These are phyloP conservation scores for Coboldia fuscipes DNA, from an alignment of 1,140 invertebrate species.

Conservation along the genomic window DNA sequence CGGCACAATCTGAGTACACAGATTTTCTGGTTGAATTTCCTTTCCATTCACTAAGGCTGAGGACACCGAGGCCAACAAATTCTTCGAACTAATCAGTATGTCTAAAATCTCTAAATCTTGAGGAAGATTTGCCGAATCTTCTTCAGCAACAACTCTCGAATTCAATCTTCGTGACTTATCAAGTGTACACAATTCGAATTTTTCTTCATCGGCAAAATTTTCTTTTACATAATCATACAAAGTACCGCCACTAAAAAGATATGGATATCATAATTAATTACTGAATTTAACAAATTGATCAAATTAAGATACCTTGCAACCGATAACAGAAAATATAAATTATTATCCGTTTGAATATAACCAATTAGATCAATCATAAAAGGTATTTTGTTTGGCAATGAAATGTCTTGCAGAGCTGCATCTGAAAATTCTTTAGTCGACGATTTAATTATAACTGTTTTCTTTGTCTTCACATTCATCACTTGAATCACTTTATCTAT, in stretches of 20 bases:
- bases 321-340: constrained; percentile 23
- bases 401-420: constrained; percentile 3
- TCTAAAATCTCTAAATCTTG: constrained; percentile 4
- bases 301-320: constrained; percentile 16
- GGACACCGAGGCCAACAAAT: constrained; percentile 13
- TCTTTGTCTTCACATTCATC: too few species aligned
- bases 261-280: too few species aligned
- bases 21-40: background rate
- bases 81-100: constrained; percentile 9
- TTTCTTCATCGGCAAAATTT: background rate
- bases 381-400: constrained; percentile 18
- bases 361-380: constrained; percentile 24
- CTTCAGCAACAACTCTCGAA: too few species aligned
- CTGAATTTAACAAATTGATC: too few species aligned
- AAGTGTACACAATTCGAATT: background rate
- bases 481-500: background rate
- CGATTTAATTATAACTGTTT: background rate
- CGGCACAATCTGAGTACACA: background rate
- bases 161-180: background rate
- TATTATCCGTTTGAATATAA: constrained; percentile 25
- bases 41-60: constrained; percentile 9
- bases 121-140: too few species aligned
- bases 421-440: background rate
- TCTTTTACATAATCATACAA: constrained; percentile 15
- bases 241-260: constrained; percentile 13